Conservation (phyloP, 2,113 vertebrate genomes). For the Oenanthe oenanthe region DNA sequence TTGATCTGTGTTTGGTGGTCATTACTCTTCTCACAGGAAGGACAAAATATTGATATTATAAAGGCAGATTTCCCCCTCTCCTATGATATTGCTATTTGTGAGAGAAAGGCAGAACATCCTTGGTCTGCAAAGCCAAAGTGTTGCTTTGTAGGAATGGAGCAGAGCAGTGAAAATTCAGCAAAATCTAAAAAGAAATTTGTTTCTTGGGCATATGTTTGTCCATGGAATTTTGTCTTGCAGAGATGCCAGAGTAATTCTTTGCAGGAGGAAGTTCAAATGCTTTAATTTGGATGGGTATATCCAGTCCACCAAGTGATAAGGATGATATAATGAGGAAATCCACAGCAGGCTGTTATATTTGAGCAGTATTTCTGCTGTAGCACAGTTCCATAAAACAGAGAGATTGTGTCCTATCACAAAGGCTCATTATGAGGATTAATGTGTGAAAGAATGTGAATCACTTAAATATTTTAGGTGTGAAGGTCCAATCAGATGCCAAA, state of each 20-base stretch:
- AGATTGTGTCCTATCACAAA: neutral
- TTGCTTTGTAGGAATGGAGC: rapidly evolving
- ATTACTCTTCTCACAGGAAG: rapidly evolving
- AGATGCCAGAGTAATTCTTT: neutral
- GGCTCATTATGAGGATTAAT: neutral
- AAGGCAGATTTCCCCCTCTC: neutral
- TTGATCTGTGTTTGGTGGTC: neutral
- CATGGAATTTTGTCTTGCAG: neutral
- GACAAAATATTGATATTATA: neutral
- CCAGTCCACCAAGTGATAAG: neutral
- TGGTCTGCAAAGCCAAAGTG: neutral
- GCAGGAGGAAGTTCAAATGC: neutral
- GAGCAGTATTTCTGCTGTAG: neutral
- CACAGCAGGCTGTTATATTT: neutral
- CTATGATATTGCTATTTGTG: neutral
- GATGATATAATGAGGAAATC: neutral
- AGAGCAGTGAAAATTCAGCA: neutral
- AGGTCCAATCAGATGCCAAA: neutral
- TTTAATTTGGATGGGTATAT: neutral
- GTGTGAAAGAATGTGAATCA: neutral
- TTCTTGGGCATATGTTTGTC: neutral
- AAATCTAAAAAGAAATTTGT: neutral
- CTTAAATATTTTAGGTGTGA: neutral
- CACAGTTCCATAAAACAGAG: neutral
- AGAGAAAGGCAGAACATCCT: neutral